Evolutionary conservation across 1,140 invertebrate genomes (phyloP), one percentile per base, ranked within the genome.

Genomic region (Drosophila auraria): DNA sequence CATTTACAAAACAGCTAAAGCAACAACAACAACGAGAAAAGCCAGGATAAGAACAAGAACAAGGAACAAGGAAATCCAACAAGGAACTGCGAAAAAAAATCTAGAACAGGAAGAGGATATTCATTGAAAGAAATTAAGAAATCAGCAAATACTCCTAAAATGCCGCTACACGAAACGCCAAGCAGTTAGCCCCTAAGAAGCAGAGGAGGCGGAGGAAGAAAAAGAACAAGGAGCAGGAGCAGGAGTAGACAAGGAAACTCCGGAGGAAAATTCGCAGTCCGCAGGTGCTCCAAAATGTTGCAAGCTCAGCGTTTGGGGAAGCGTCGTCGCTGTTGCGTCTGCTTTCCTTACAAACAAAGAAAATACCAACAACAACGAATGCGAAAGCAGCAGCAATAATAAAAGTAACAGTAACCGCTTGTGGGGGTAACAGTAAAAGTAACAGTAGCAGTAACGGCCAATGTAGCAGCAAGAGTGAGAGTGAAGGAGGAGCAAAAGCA

Each of bases 271-370:
- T 30, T 30, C 23, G 17, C 23, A 40, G 53, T 57, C 36, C 36
- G 20, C 36, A 57, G 38, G 60, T 72, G 9, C 47, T 30, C 47
- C 70, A 65, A 75, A 86, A 84, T 89, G 86, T 25, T 78, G 63
- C 53, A 50, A 51, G 63, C 62, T 36, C 65, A 57, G 53, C 66
- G 70, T 61, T 58, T 44, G 64, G 73, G 73, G n/a, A 87, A 87
- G 72, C 65, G 65, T 78, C 70, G 84, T 79, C 84, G 84, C 78
- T 81, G 81, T 75, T 84, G 84, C 84, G 65, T 84, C 66, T 80
- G 78, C 81, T 82, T 79, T 70, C 86, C 86, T 59, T 59, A 79
- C 73, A 87, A 84, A 89, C 84, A 89, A 87, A 87, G 84, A 78
- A 84, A 76, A 83, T 89, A 64, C 44, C 70, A 82, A 25, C 84